These are phyloP conservation scores for Macrobrachium nipponense DNA, from an alignment of 1,140 invertebrate genomes.

Conservation along the genomic window DNA sequence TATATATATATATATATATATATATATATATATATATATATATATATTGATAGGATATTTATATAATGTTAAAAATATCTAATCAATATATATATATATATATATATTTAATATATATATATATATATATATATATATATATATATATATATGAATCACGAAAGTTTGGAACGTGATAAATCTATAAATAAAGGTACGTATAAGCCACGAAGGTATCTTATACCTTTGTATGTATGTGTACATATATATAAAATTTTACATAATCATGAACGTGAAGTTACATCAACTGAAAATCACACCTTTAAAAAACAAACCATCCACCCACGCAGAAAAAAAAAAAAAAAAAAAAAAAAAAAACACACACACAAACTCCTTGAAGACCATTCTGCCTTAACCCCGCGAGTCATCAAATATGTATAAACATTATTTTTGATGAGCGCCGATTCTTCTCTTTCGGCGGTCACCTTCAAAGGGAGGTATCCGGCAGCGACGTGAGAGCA, in stretches of 20 bases:
- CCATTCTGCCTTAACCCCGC: too few species aligned
- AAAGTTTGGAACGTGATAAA: too few species aligned
- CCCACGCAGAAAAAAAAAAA: neutral
- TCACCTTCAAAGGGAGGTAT: too few species aligned
- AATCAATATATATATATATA: neutral
- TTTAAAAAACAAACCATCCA: too few species aligned
- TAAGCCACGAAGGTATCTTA: too few species aligned
- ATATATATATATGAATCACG: conserved; percentile 5
- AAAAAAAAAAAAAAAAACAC: neutral
- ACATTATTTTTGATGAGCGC: too few species aligned
- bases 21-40: conserved; percentile 17
- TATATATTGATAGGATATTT: neutral
- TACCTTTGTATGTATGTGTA: conserved; percentile 8
- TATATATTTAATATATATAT: conserved; percentile 9
- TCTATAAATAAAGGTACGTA: too few species aligned
- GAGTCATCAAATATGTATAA: too few species aligned
- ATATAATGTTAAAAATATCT: neutral
- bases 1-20: conserved; percentile 5
- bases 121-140: conserved; percentile 16
- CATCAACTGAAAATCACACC: too few species aligned
- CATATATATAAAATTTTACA: conserved; percentile 21
- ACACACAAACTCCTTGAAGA: neutral
- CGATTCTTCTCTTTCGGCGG: too few species aligned
- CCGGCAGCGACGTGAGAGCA: too few species aligned
- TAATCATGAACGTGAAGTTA: too few species aligned